These are phyloP conservation scores for Tadarida brasiliensis DNA, from an alignment of 2,797 vertebrate genomes.

Conservation along the genomic window DNA sequence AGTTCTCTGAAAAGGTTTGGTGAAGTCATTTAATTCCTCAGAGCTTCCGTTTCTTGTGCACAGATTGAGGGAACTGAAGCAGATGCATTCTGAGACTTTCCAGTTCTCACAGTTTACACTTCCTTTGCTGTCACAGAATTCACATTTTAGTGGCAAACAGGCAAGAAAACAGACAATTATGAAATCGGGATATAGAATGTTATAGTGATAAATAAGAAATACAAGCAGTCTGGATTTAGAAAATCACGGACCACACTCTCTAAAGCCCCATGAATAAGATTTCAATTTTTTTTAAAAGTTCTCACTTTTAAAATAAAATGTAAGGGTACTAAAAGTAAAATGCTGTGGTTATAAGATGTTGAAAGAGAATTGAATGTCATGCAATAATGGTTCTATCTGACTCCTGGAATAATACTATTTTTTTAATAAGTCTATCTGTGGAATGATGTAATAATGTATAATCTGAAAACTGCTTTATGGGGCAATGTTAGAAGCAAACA, in stretches of 20 bases:
- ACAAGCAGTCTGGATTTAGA: neutral
- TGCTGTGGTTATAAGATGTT: neutral
- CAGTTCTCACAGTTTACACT: neutral
- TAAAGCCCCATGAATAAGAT: neutral
- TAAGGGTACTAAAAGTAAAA: constrained; percentile 16
- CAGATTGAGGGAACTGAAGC: neutral
- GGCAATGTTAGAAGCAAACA: constrained; percentile 19
- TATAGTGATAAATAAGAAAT: neutral
- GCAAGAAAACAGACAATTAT: neutral
- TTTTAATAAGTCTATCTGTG: neutral
- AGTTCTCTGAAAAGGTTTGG: neutral
- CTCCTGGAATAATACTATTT: neutral
- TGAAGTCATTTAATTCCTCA: neutral
- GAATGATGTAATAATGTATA: constrained; percentile 7
- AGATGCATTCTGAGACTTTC: neutral
- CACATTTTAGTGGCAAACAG: neutral
- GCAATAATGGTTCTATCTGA: neutral
- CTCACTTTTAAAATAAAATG: neutral
- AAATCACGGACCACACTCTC: neutral
- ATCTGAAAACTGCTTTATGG: constrained; percentile 45
- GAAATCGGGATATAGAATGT: neutral
- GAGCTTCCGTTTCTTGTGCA: neutral
- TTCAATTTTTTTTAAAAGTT: neutral
- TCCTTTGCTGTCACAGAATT: neutral
- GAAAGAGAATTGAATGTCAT: constrained; percentile 38